Evolutionary conservation across 2,797 vertebrate species (phyloP).

Genomic region (Megalops cyprinoides): DNA sequence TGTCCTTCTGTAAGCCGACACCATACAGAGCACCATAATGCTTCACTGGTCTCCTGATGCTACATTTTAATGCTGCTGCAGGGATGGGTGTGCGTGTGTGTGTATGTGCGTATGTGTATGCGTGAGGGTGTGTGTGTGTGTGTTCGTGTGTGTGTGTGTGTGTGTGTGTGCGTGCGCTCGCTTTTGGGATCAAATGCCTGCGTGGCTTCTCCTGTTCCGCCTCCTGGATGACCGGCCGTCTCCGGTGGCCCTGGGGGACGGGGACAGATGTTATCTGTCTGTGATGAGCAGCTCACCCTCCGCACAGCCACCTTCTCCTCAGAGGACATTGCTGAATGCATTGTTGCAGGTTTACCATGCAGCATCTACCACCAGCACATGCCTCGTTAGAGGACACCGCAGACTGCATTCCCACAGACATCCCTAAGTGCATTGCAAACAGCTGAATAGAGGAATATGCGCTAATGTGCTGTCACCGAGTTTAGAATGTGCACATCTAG

Average conservation of each 20-base stretch:
- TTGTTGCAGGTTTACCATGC: neutral
- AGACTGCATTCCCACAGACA: neutral
- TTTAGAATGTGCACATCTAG: neutral
- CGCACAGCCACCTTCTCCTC: neutral
- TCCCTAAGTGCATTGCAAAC: neutral
- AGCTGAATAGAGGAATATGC: neutral
- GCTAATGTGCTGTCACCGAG: neutral
- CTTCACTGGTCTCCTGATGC: slow-evolving; percentile 10
- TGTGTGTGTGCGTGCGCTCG: slow-evolving; percentile 7
- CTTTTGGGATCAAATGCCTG: slow-evolving; percentile 67
- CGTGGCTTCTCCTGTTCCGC: slow-evolving; percentile 68
- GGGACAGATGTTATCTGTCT: slow-evolving; percentile 61
- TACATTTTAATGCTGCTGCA: neutral
- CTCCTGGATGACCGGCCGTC: slow-evolving; percentile 69
- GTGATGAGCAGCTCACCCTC: slow-evolving; percentile 14
- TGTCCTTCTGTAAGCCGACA: slow-evolving; percentile 10
- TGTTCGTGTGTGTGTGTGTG: neutral
- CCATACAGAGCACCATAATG: too few species aligned
- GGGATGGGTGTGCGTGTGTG: slow-evolving; percentile 36
- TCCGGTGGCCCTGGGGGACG: slow-evolving; percentile 62
- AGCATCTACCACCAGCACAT: neutral
- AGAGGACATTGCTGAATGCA: neutral
- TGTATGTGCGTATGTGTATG: slow-evolving; percentile 35
- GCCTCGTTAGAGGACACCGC: neutral
- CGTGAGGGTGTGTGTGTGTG: slow-evolving; percentile 26